Base-by-base conservation (phyloP, 2,797 vertebrate species). In the Pelodytes ibericus region DNA sequence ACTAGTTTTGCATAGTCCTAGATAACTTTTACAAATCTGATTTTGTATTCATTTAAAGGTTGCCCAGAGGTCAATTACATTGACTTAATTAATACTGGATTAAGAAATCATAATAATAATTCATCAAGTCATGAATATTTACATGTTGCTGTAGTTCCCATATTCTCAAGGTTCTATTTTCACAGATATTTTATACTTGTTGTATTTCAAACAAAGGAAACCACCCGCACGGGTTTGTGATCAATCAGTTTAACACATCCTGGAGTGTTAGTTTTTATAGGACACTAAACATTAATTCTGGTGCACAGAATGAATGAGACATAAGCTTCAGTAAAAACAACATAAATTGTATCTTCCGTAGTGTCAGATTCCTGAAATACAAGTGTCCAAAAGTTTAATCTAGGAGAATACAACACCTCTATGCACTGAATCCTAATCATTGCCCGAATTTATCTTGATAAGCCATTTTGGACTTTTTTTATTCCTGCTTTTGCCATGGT, bases 181-280 rank as follows among this genome's bases (percentile, higher is more conserved):
- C 10, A 30, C n/a, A 15, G 60, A 24, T 62, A 62, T 36, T 20
- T 9, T n/a, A 39, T 13, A 39, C 18, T 9, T 5, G 24, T 53
- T 22, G 20, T 53, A 20, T 53, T 53, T 53, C 8, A 60, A 36
- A 62, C 5, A 36, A 36, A 62, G 7, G 24, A 62, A 39, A 13
- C 60, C 82, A 81, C 82, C 71, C 75, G 49, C 2, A 18, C 25
- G 71, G 85, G 83, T 88, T 87, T 85, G 87, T 84, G 84, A 90
- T 91, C 80, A 88, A 90, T 90, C 88, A 90, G 73, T 80, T 87
- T 75, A 85, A 86, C 84, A 86, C 89, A 88, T 86, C 86, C 87
- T 81, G 27, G 82, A 25, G 84, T 95, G 94, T 95, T 96, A 95
- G 94, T 95, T 96, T 96, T 94, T 94, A 91, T 94, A 93, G 91